Conservation (phyloP, 2,888 invertebrate genomes). For the Myathropa florea region DNA sequence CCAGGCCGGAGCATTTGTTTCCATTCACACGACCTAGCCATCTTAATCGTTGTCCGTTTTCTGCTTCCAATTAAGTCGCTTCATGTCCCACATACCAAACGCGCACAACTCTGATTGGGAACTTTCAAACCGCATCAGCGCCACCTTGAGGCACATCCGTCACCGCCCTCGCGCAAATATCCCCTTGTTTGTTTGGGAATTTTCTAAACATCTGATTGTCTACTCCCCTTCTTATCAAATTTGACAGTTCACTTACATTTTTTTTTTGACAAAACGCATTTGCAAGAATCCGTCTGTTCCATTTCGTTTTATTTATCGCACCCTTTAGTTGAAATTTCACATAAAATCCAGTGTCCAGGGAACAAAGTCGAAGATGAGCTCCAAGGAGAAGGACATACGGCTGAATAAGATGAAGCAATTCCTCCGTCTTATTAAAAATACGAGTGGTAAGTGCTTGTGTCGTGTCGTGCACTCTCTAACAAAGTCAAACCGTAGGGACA, state of each 20-base stretch:
- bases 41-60: too few relatives aligned
- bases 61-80: too few relatives aligned
- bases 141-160: not conserved
- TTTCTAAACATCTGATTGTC: constrained; percentile 39
- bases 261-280: not conserved
- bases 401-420: constrained; percentile 89
- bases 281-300: not conserved
- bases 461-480: not conserved
- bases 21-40: too few relatives aligned
- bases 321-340: not conserved
- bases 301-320: not conserved
- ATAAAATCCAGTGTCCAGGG: not conserved
- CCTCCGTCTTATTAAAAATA: constrained; percentile 83
- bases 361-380: constrained; percentile 75
- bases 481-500: not conserved
- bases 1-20: too few relatives aligned
- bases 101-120: not conserved
- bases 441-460: constrained; percentile 68
- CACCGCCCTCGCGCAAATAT: not conserved
- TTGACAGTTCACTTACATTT: constrained; percentile 12
- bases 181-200: constrained; percentile 12
- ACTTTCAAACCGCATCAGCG: not conserved
- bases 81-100: not conserved
- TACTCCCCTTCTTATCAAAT: not conserved
- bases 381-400: constrained; percentile 77